These are phyloP conservation scores for Acridotheres tristis DNA, from an alignment of 2,797 vertebrate genomes.

Conservation along the genomic window DNA sequence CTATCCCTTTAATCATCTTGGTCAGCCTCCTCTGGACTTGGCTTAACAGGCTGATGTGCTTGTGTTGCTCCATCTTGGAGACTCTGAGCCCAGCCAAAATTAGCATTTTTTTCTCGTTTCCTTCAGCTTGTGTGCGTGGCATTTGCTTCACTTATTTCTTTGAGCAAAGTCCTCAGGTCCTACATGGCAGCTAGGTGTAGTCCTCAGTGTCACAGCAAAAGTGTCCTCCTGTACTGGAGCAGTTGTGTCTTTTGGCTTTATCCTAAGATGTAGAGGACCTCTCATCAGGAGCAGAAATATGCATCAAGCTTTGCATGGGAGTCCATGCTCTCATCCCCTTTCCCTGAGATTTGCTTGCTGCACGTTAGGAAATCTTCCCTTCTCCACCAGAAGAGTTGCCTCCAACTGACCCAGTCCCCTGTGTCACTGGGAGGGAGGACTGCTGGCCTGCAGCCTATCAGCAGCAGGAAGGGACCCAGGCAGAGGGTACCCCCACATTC, in stretches of 20 bases:
- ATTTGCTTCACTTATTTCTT: not conserved
- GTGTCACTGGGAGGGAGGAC: not conserved
- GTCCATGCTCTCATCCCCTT: not conserved
- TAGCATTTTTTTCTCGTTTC: not conserved
- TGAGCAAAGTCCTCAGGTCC: not conserved
- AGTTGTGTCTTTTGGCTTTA: not conserved
- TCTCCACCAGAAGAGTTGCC: not conserved
- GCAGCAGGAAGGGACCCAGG: conserved; percentile 53
- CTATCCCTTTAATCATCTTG: not conserved
- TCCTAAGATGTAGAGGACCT: not conserved
- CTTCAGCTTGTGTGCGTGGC: not conserved
- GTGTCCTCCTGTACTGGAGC: not conserved
- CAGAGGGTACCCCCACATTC: conserved; percentile 59
- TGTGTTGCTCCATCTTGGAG: not conserved
- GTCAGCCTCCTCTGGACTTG: accelerated
- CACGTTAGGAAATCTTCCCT: not conserved
- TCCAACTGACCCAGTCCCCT: not conserved
- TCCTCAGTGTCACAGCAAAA: not conserved
- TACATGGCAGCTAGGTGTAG: not conserved
- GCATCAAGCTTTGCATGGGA: not conserved
- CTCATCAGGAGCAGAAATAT: not conserved
- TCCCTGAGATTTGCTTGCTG: not conserved
- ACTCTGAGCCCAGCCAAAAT: not conserved
- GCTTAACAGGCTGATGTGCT: not conserved
- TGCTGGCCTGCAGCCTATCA: not conserved